Conservation (phyloP, 2,888 invertebrate genomes). For the Chymomyza amoena region DNA sequence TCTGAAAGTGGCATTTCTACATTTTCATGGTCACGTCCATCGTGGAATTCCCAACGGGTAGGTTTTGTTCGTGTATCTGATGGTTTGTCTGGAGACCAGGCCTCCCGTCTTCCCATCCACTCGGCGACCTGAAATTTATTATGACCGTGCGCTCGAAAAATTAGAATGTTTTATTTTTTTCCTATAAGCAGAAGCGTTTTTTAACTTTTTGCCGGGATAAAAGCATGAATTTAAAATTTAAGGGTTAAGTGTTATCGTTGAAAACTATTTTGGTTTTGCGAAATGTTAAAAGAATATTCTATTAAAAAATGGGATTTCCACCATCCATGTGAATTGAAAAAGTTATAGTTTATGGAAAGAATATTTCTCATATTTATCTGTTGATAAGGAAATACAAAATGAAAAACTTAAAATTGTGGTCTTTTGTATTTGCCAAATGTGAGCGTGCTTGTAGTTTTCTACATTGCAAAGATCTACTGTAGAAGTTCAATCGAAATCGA, state of each 20-base stretch:
- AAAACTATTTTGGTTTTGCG: background rate
- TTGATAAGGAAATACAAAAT: slow-evolving; percentile 61
- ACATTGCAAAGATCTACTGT: slow-evolving; percentile 33
- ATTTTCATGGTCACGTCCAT: slow-evolving; percentile 81
- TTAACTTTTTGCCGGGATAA: background rate
- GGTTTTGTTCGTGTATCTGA: slow-evolving; percentile 83
- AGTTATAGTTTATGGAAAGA: slow-evolving; percentile 11
- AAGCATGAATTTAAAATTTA: background rate
- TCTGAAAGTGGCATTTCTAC: slow-evolving; percentile 76
- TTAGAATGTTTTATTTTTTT: background rate
- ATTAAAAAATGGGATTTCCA: background rate
- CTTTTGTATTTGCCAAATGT: slow-evolving; percentile 45
- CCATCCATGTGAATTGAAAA: background rate
- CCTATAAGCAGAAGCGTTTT: background rate
- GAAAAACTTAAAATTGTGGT: slow-evolving; percentile 61
- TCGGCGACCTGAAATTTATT: slow-evolving; percentile 80
- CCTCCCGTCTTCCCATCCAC: slow-evolving; percentile 88
- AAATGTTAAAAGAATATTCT: background rate
- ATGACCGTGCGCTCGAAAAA: background rate
- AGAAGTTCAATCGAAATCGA: slow-evolving; percentile 41
- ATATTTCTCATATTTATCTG: slow-evolving; percentile 21
- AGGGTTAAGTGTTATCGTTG: background rate
- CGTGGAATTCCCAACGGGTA: slow-evolving; percentile 86
- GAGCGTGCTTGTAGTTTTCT: slow-evolving; percentile 37
- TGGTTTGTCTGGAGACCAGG: slow-evolving; percentile 89